A percentile compares a stretch with the other conserved stretches of the same genome.
These are phyloP conservation scores for Progne subis DNA, from an alignment of 2,113 vertebrate genomes.

Conservation along the genomic window DNA sequence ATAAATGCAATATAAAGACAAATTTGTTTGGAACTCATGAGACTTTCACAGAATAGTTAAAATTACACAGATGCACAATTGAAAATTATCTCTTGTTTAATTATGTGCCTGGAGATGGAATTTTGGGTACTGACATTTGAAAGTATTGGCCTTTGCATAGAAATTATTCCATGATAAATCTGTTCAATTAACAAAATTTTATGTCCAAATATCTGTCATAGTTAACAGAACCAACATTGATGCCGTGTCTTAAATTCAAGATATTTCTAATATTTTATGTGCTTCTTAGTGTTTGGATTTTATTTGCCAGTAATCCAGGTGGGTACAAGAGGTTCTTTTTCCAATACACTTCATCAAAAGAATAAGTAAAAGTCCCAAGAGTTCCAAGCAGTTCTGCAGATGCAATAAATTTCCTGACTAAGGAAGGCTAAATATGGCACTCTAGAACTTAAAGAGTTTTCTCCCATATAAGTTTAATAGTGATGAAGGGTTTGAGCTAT, in stretches of 20 bases:
- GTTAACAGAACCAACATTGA: background rate
- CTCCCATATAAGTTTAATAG: background rate
- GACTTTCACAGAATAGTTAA: background rate
- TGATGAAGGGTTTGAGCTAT: background rate
- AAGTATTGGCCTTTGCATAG: slow-evolving; percentile 49
- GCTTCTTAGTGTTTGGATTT: background rate
- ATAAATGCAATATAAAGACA: background rate
- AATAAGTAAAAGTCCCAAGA: background rate
- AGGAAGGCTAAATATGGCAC: background rate
- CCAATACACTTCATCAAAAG: background rate
- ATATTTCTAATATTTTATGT: background rate
- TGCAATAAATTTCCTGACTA: background rate
- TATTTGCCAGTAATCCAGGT: background rate
- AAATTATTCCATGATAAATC: slow-evolving; percentile 51
- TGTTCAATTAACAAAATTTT: slow-evolving; percentile 45
- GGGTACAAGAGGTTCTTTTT: background rate
- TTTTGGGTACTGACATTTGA: slow-evolving; percentile 55
- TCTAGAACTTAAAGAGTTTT: background rate
- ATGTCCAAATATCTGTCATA: slow-evolving; percentile 51
- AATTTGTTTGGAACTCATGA: background rate
- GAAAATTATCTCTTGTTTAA: background rate
- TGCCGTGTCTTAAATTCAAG: background rate
- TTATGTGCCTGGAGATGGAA: background rate
- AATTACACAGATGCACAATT: slow-evolving; percentile 33
- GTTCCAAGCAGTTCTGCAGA: background rate